Evolutionary conservation across 2,797 vertebrate species (phyloP).

Genomic region (Aselliscus stoliczkanus): DNA sequence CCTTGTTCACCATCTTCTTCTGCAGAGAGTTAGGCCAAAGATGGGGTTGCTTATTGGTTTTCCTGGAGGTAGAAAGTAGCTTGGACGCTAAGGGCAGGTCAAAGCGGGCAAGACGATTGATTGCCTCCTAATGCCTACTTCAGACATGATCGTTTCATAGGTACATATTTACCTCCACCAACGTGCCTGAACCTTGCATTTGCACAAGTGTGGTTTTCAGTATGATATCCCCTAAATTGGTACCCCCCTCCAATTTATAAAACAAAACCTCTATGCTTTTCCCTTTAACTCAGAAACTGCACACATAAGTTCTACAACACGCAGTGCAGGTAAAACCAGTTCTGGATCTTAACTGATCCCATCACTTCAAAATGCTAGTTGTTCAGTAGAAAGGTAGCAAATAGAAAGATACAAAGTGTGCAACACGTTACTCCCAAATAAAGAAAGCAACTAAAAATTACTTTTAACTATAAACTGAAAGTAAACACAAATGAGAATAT

Average conservation of each 20-base stretch:
- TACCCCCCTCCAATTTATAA: neutral
- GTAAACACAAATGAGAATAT: slow-evolving; percentile 14
- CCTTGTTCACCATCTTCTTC: neutral
- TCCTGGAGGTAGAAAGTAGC: neutral
- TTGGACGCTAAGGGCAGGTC: neutral
- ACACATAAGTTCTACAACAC: slow-evolving; percentile 33
- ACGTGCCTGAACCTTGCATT: neutral
- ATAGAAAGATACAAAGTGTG: slow-evolving; percentile 14
- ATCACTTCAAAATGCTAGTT: neutral
- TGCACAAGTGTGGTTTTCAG: slow-evolving; percentile 25
- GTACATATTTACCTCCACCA: neutral
- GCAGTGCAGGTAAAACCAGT: slow-evolving; percentile 63
- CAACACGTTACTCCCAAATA: neutral
- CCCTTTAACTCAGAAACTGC: neutral
- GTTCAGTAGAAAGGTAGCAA: neutral
- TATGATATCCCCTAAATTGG: neutral
- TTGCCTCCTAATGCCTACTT: neutral
- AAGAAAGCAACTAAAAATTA: slow-evolving; percentile 2
- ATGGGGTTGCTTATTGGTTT: neutral
- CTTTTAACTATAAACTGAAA: slow-evolving; percentile 19
- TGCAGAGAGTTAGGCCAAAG: slow-evolving; percentile 22
- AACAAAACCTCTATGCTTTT: neutral
- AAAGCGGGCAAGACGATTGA: neutral
- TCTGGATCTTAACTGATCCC: slow-evolving; percentile 18
- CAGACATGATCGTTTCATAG: neutral